Conservation (phyloP, 2,113 vertebrate genomes). For the Pseudolaguvia tuberculata region DNA sequence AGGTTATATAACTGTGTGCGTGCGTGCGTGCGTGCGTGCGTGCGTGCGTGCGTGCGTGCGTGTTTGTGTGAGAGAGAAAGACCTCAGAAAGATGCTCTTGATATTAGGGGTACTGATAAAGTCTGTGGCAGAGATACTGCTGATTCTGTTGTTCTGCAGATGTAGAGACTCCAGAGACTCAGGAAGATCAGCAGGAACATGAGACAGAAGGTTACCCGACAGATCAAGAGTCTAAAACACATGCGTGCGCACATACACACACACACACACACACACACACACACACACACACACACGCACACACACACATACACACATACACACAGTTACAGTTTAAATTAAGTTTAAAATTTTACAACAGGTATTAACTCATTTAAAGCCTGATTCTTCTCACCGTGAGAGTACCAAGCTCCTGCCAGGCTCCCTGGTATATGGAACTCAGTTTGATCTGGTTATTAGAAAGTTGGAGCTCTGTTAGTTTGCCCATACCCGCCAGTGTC, state of each 20-base stretch:
- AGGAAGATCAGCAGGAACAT: constrained; percentile 82
- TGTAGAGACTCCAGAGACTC: constrained; percentile 88
- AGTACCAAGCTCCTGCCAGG: constrained; percentile 81
- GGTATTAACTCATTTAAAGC: background rate
- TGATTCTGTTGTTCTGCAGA: constrained; percentile 89
- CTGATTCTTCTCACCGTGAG: constrained; percentile 80
- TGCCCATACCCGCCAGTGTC: constrained; percentile 80
- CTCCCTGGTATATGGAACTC: constrained; percentile 81
- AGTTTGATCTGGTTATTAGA: constrained; percentile 83
- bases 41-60: constrained; percentile 12
- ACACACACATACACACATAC: constrained; percentile 15
- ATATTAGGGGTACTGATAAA: constrained; percentile 92
- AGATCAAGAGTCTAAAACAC: constrained; percentile 82
- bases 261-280: constrained; percentile 9
- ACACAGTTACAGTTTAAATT: background rate
- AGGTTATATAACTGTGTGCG: background rate
- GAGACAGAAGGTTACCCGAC: constrained; percentile 83
- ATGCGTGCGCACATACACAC: constrained; percentile 31
- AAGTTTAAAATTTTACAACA: background rate
- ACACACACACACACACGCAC: constrained; percentile 38
- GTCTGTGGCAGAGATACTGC: constrained; percentile 71
- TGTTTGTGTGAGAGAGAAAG: constrained; percentile 31
- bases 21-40: background rate
- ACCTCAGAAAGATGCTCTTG: constrained; percentile 94
- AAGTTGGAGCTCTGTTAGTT: constrained; percentile 82